Conservation (phyloP, 2,113 vertebrate genomes). For the Macrotis lagotis region DNA sequence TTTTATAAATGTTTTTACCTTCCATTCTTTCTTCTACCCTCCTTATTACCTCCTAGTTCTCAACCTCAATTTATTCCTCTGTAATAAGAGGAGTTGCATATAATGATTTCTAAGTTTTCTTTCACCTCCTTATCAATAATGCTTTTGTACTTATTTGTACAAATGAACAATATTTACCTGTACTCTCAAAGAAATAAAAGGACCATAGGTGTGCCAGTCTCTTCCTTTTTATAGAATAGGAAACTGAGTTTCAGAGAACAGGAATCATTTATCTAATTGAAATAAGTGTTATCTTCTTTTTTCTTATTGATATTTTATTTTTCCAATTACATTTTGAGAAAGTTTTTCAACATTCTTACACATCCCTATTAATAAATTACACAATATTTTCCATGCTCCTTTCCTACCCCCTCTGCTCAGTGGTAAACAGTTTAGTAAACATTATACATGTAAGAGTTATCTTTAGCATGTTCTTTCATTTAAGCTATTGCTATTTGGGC, state of each 20-base stretch:
- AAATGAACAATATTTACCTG: background rate
- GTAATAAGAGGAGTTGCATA: background rate
- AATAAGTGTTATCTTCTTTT: too few relatives aligned
- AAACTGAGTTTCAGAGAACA: background rate
- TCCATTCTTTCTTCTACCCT: background rate
- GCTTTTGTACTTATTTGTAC: background rate
- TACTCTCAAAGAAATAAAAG: background rate
- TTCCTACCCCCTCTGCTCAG: too few relatives aligned
- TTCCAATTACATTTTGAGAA: too few relatives aligned
- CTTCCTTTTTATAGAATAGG: background rate
- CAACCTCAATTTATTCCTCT: background rate
- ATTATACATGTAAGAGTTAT: too few relatives aligned
- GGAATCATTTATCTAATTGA: background rate
- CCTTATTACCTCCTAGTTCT: background rate
- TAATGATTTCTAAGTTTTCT: background rate
- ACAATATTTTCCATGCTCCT: too few relatives aligned
- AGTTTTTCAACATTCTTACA: too few relatives aligned
- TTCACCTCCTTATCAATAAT: background rate
- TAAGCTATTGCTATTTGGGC: background rate
- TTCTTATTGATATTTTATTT: too few relatives aligned
- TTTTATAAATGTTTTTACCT: background rate
- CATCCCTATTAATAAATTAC: too few relatives aligned
- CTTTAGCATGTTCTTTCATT: background rate
- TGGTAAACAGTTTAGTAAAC: too few relatives aligned
- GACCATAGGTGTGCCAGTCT: background rate